Evolutionary conservation across 2,113 vertebrate genomes (phyloP).

Genomic region (Sclerurus mexicanus): DNA sequence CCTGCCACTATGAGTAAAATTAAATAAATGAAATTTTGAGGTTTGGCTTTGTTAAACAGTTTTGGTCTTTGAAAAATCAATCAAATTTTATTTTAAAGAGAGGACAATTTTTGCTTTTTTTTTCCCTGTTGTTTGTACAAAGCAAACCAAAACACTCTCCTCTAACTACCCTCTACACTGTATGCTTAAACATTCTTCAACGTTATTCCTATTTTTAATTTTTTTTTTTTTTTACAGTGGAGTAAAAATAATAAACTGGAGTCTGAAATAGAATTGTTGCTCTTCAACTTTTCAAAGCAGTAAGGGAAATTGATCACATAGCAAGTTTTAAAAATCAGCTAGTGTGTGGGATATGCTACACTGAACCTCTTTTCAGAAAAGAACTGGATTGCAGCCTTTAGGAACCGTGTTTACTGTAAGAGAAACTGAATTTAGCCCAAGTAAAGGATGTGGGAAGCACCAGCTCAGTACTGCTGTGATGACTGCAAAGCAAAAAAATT

Average conservation of each 20-base stretch:
- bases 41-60: not conserved
- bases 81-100: not conserved
- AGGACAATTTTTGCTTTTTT: not conserved
- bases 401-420: constrained; percentile 59
- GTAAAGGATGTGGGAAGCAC: constrained; percentile 60
- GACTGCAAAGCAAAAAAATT: constrained; percentile 14
- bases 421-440: constrained; percentile 56
- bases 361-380: constrained; percentile 31
- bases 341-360: constrained; percentile 40
- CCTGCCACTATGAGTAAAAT: not conserved
- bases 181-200: not conserved
- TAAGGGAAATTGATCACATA: constrained; percentile 12
- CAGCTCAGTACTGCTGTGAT: constrained; percentile 14
- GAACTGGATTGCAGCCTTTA: constrained; percentile 51
- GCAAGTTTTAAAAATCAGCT: constrained; percentile 11
- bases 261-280: constrained; percentile 42
- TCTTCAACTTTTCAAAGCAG: constrained; percentile 32
- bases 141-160: not conserved
- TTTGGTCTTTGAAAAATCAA: not conserved
- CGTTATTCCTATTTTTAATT: not conserved
- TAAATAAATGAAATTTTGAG: not conserved
- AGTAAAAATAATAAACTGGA: constrained; percentile 47
- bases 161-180: not conserved
- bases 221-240: not conserved
- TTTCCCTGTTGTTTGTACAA: not conserved